Conservation (phyloP, 1,140 invertebrate genomes). For the Drosophila santomea region DNA sequence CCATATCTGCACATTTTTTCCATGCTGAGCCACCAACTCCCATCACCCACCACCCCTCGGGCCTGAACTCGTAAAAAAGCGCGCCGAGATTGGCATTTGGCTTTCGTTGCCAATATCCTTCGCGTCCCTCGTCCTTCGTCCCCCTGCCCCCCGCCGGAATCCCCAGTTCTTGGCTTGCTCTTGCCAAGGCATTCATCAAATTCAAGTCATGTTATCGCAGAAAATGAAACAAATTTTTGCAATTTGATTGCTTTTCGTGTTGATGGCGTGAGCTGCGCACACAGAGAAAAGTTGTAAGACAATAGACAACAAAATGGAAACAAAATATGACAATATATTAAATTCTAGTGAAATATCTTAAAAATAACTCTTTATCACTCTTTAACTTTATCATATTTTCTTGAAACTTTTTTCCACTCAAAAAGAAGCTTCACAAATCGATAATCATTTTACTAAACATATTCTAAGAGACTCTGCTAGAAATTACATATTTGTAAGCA, state of each 20-base stretch:
- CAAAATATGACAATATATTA: too few relatives aligned
- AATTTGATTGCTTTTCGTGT: constrained; percentile 83
- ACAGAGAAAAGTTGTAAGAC: neutral
- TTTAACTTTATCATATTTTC: too few relatives aligned
- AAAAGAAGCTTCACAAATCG: too few relatives aligned
- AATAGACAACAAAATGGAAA: too few relatives aligned
- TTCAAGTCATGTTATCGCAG: constrained; percentile 83
- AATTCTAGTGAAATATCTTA: too few relatives aligned
- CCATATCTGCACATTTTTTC: constrained; percentile 78
- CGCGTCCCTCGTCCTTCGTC: constrained; percentile 32
- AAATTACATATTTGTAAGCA: too few relatives aligned
- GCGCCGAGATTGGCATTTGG: constrained; percentile 80
- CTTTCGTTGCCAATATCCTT: constrained; percentile 79
- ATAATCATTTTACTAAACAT: too few relatives aligned
- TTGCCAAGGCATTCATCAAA: constrained; percentile 82
- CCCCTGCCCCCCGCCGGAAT: neutral
- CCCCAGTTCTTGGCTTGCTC: constrained; percentile 27
- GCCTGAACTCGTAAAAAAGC: constrained; percentile 65
- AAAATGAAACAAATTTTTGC: constrained; percentile 84
- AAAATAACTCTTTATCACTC: too few relatives aligned
- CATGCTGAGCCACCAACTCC: constrained; percentile 5
- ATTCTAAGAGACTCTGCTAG: too few relatives aligned
- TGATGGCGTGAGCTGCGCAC: constrained; percentile 54
- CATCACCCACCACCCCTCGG: constrained; percentile 11
- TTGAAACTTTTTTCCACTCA: too few relatives aligned